Evolutionary conservation across 2,113 vertebrate genomes (phyloP), one percentile per base, ranked within the genome.

Genomic region (Centropus unirufus): DNA sequence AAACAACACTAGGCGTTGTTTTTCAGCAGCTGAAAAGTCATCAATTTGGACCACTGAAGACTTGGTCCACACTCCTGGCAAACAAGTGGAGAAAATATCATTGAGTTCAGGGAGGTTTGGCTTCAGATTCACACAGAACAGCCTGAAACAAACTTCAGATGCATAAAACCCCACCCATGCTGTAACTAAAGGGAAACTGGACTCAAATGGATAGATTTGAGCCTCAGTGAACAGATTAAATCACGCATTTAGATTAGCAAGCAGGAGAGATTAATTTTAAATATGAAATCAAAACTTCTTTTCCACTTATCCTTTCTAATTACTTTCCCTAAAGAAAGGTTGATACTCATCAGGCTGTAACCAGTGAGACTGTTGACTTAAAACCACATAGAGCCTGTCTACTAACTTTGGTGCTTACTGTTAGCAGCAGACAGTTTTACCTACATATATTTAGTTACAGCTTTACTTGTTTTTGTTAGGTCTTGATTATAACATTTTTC

Each of bases 181-280:
- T 1, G 62, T 68, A 87, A 84, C 46, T 54, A 82, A 69, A 51
- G 70, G 74, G 87, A 95, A 91, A 82, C 8, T 32, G 69, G 69
- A 83, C 77, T 42, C 82, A 91, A 89, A 91, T 1, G 5, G 72
- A 58, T 58, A 92, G 8, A 89, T 68, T 9, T 68, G 68, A 92
- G 77, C 77, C 68, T 73, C 81, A 79, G 77, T 76, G 81, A 92
- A 73, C 77, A 93, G 87, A 96, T 89, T 89, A 93, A 95, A 95
- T 95, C 77, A 61, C 11, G 10, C 30, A 93, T 57, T 93, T 87
- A 92, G 79, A 93, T 79, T 66, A 91, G 80, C 47, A 82, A 81
- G 14, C 36, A 84, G 58, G 77, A 85, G 16, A 92, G 7, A 6
- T 73, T 72, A 58, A 54, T 89, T 96, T 89, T 42, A 89, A 87